Evolutionary conservation across 2,113 vertebrate genomes (phyloP).

Genomic region (Sphaerodactylus townsendi): DNA sequence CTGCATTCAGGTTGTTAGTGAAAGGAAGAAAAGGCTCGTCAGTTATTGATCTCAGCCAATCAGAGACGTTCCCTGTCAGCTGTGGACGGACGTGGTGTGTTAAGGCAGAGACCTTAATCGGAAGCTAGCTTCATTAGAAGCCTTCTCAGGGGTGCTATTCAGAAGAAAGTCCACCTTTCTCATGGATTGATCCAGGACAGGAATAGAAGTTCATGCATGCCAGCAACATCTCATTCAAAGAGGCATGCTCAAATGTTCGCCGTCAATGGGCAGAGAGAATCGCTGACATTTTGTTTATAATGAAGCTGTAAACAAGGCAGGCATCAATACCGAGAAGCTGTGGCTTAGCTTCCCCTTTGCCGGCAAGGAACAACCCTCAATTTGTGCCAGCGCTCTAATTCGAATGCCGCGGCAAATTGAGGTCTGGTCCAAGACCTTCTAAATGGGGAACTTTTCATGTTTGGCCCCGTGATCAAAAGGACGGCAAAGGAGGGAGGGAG

Average conservation of each 20-base stretch:
- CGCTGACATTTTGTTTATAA: background rate
- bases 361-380: no score
- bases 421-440: no score
- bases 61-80: background rate
- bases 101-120: constrained; percentile 23
- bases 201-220: background rate
- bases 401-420: no score
- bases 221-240: background rate
- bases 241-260: background rate
- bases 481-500: no score
- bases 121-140: constrained; percentile 16
- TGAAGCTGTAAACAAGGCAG: background rate
- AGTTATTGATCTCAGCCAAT: constrained; percentile 18
- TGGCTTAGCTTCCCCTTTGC: no score
- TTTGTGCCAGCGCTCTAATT: no score
- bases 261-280: background rate
- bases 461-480: no score
- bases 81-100: rapidly evolving
- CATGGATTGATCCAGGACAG: background rate
- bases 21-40: constrained; percentile 4
- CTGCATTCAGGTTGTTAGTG: background rate
- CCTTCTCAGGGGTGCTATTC: background rate
- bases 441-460: no score
- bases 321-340: no score
- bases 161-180: background rate